These are phyloP conservation scores for Neomonachus schauinslandi DNA, from an alignment of 2,113 vertebrate species.

Conservation along the genomic window DNA sequence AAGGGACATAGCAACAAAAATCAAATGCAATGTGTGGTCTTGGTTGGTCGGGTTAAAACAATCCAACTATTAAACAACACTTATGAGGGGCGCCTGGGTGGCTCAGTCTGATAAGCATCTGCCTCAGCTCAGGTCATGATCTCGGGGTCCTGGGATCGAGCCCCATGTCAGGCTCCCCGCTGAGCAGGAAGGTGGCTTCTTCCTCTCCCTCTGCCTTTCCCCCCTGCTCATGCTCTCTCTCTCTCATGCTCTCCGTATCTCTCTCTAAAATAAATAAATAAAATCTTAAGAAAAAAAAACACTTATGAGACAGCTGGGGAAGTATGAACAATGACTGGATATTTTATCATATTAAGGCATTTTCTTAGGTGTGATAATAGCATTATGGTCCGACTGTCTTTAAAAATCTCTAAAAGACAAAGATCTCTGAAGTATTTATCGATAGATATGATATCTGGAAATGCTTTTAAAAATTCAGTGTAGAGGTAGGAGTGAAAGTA, in stretches of 20 bases:
- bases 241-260: too few species aligned
- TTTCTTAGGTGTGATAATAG: neutral
- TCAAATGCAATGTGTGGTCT: neutral
- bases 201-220: too few species aligned
- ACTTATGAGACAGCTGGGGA: neutral
- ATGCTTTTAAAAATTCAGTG: constrained; percentile 2
- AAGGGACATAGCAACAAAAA: neutral
- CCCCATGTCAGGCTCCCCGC: too few species aligned
- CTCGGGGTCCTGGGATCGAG: neutral
- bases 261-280: too few species aligned
- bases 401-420: constrained; percentile 3
- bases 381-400: neutral
- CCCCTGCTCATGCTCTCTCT: too few species aligned
- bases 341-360: neutral
- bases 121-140: neutral
- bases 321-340: neutral
- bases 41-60: neutral
- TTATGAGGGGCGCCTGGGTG: neutral
- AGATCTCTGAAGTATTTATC: neutral
- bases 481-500: neutral
- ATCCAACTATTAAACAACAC: neutral
- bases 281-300: too few species aligned
- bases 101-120: neutral
- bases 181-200: too few species aligned
- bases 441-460: neutral